Evolutionary conservation across 2,797 vertebrate species (phyloP), one percentile per base, ranked within the genome.

Genomic region (Lacerta agilis): DNA sequence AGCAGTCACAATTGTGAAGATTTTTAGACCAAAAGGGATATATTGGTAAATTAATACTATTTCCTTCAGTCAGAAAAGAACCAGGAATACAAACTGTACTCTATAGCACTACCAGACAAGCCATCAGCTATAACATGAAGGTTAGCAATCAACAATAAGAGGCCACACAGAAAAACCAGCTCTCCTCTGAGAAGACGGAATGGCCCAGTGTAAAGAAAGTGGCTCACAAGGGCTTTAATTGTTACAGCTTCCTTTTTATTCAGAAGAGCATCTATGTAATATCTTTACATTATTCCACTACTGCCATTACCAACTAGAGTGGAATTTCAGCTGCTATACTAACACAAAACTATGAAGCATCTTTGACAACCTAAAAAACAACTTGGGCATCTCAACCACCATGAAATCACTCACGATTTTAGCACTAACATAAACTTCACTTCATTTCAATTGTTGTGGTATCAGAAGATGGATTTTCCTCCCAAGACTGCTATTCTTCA

Each of bases 401-500:
- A 15, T 7, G 25, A 72, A 41, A 55, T 55, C 49, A 55, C 49
- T 55, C 49, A 55, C 13, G 1, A 55, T 55, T 55, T 55, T 77
- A 11, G 20, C 11, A 13, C n/a, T 43, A 86, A n/a, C 36, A 45
- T n/a, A 23, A 7, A 4, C 2, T n/a, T 29, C 13, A 29, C 17
- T n/a, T 61, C 33, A 41, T 67, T 33, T 69, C 27, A 79, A 79
- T 55, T 25, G 25, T 4, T n/a, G 29, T 64, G 18, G 45, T 75
- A 20, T 33, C 49, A 82, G 29, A 64, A 75, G 8, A 7, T 13
- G 45, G 4, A 27, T 86, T 49, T 55, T 67, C 90, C 90, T 82
- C 18, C 79, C 18, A 58, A 36, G 23, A 61, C 86, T 86, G n/a
- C 41, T 86, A 61, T 86, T 92, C 81, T 29, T 17, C 17, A 10